Evolutionary conservation across 2,113 vertebrate genomes (phyloP).

Genomic region (Dicrurus megarhynchus): DNA sequence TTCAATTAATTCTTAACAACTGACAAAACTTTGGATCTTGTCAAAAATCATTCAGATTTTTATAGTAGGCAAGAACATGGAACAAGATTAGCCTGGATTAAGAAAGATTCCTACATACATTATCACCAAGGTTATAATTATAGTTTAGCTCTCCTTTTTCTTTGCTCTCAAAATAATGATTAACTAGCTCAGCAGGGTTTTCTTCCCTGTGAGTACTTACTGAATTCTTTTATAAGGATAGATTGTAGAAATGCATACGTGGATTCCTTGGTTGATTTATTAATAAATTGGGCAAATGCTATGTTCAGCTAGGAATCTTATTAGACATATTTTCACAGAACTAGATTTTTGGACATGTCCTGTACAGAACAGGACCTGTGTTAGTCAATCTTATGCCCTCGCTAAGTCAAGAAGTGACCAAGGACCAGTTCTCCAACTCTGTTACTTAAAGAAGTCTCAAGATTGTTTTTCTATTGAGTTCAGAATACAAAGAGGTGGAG

Average conservation of each 20-base stretch:
- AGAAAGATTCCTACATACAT: constrained; percentile 21
- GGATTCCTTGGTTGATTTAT: background rate
- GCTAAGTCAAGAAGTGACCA: background rate
- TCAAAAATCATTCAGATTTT: constrained; percentile 77
- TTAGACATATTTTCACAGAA: background rate
- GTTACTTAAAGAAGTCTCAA: background rate
- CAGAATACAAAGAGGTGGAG: background rate
- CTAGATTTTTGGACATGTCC: background rate
- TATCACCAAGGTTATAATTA: constrained; percentile 38
- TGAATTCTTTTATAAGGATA: background rate
- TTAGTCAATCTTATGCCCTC: background rate
- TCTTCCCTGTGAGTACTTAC: background rate
- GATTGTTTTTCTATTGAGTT: background rate
- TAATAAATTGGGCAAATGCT: background rate
- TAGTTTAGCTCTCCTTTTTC: constrained; percentile 19
- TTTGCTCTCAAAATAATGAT: constrained; percentile 32
- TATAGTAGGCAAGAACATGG: constrained; percentile 51
- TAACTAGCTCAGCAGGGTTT: constrained; percentile 40
- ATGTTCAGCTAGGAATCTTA: background rate
- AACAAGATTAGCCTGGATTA: constrained; percentile 41
- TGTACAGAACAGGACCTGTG: background rate
- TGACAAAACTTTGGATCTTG: constrained; percentile 83
- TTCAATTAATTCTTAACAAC: constrained; percentile 86
- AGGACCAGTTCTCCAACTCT: background rate
- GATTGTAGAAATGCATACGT: background rate